These are phyloP conservation scores for Pan paniscus DNA, from an alignment of 2,113 vertebrate species.

Conservation along the genomic window DNA sequence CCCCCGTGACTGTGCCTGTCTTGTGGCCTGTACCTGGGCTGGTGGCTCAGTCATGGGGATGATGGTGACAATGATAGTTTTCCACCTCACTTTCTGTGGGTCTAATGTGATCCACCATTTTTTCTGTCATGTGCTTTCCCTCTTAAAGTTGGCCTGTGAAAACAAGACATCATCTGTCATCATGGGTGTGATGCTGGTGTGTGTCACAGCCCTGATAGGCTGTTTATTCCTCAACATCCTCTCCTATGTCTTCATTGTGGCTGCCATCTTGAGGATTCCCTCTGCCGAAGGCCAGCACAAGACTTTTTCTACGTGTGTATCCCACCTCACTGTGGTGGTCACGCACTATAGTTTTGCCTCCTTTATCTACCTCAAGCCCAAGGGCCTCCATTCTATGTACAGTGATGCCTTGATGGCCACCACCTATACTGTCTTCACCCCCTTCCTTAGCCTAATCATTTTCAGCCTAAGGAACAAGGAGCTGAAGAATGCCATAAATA, in stretches of 20 bases:
- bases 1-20: neutral
- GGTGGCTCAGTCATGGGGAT: slow-evolving; percentile 61
- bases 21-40: slow-evolving; percentile 52
- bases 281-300: no score
- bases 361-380: no score
- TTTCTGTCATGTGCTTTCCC: slow-evolving; percentile 50
- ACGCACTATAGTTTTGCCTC: no score
- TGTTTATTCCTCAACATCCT: no score
- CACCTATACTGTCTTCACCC: slow-evolving; percentile 41
- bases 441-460: slow-evolving; percentile 69
- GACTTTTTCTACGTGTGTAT: no score
- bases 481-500: slow-evolving; percentile 49
- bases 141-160: slow-evolving; percentile 68
- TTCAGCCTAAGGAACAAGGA: slow-evolving; percentile 70
- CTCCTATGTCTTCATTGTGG: no score
- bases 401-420: no score
- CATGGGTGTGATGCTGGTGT: slow-evolving; percentile 39
- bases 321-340: no score
- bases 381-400: no score
- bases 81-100: slow-evolving; percentile 57
- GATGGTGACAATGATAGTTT: slow-evolving; percentile 29
- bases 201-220: slow-evolving; percentile 1
- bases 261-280: no score
- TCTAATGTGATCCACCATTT: slow-evolving; percentile 56
- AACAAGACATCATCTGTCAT: neutral